These are phyloP conservation scores for Ecliptopera silaceata DNA, from an alignment of 2,888 invertebrate species.

Conservation along the genomic window DNA sequence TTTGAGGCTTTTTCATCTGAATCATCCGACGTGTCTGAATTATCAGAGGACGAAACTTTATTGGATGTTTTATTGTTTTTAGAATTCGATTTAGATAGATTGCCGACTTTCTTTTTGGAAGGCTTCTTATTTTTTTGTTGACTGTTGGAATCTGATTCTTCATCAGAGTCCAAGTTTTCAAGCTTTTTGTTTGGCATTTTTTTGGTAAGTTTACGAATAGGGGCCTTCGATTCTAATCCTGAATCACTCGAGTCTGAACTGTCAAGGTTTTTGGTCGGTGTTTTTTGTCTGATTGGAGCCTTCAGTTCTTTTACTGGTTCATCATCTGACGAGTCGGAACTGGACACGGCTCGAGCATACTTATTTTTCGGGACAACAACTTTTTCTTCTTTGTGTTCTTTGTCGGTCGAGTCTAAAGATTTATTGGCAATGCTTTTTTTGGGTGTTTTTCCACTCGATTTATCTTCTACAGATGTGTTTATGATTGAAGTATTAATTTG, in stretches of 20 bases:
- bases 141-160: constrained; percentile 3
- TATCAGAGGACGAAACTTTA: constrained; percentile 4
- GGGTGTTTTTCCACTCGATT: constrained; percentile 31
- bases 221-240: not conserved
- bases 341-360: constrained; percentile 8
- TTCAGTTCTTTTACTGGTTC: constrained; percentile 6
- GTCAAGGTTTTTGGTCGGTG: constrained; percentile 6
- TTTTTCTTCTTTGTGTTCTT: constrained; percentile 25
- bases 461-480: constrained; percentile 41
- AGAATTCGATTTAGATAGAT: not conserved
- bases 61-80: not conserved
- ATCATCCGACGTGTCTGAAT: constrained; percentile 35
- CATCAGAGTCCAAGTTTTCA: constrained; percentile 15
- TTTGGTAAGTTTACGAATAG: not conserved
- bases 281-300: constrained; percentile 6
- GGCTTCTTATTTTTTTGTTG: constrained; percentile 1
- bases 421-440: constrained; percentile 15
- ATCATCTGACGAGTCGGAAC: constrained; percentile 15
- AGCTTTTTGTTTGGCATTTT: not conserved
- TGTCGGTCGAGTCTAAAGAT: constrained; percentile 23
- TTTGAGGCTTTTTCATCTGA: constrained; percentile 39
- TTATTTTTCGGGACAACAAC: constrained; percentile 6
- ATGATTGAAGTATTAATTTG: constrained; percentile 63
- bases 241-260: too few species aligned
- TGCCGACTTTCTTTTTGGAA: constrained; percentile 2